Base-by-base conservation (phyloP, 2,888 invertebrate genomes). In the Teleogryllus oceanicus region DNA sequence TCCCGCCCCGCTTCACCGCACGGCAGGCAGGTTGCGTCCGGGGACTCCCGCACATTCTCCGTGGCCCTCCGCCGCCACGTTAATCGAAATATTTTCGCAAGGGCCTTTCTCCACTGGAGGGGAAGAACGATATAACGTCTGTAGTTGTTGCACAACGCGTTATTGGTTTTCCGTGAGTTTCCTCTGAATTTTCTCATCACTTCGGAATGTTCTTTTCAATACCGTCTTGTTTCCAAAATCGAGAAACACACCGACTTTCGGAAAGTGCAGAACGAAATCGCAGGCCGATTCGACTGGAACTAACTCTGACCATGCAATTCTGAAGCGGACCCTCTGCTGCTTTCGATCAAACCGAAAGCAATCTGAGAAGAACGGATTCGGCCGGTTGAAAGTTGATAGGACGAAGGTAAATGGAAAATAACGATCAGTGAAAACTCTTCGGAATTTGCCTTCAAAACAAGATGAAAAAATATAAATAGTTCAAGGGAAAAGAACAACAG, bases 141-240 rank as follows among this genome's bases (percentile, higher is more conserved):
- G 62, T 62, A 62, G 62, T 62, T 62, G 16, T 62, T 62, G 62
- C 62, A 18, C n/a, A 18, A 18, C 62, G 62, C 62, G 13, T 62
- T 62, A 62, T 62, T 62, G 62, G 16, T 62, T 62, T 62, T 62
- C 62, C 62, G n/a, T n/a, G 62, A 62, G 62, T 62, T n/a, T 62
- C 16, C 62, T 13, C 62, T 62, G n/a, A 62, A 62, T 62, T 62
- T 62, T 62, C 62, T 62, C 62, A 62, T 62, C 62, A 62, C 16
- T 62, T 62, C 62, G 62, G 62, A 62, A 62, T 62, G 62, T 62
- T 62, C 62, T 62, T 62, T 62, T 62, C 62, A 62, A 62, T 62
- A 62, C n/a, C n/a, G 62, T 62, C 62, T 62, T 62, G 62, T 62
- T 62, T 62, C 62, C 16, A 62, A 62, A 62, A 37, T 37, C 37